These are phyloP conservation scores for Andricus quercusramuli DNA, from an alignment of 2,888 invertebrate species.

Conservation along the genomic window DNA sequence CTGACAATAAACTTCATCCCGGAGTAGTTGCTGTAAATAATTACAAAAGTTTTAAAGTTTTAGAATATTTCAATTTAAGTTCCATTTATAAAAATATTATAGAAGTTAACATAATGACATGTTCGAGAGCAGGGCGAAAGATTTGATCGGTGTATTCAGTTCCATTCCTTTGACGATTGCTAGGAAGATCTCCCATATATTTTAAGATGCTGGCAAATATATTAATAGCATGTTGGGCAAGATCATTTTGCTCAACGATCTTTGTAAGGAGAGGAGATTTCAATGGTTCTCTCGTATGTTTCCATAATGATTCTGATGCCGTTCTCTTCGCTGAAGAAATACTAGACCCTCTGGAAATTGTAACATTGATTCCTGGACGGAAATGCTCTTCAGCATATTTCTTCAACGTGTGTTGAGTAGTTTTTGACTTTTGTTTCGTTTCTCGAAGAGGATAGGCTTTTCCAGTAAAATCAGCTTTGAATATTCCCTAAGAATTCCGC, in stretches of 20 bases:
- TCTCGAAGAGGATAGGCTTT: conserved; percentile 57
- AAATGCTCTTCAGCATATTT: conserved; percentile 92
- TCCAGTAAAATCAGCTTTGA: conserved; percentile 70
- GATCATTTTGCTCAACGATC: conserved; percentile 85
- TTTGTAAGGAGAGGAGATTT: conserved; percentile 90
- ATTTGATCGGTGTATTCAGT: conserved; percentile 94
- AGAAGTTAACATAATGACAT: conserved; percentile 77
- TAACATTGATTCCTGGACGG: conserved; percentile 79
- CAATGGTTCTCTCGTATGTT: conserved; percentile 89
- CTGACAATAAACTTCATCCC: conserved; percentile 96
- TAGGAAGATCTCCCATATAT: conserved; percentile 96
- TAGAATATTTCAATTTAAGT: too few species aligned
- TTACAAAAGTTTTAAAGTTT: neutral
- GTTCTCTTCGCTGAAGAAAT: conserved; percentile 84
- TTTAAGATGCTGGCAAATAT: conserved; percentile 89
- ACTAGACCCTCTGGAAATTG: conserved; percentile 83
- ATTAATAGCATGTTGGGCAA: conserved; percentile 86
- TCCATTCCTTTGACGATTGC: conserved; percentile 85
- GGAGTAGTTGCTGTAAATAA: conserved; percentile 82
- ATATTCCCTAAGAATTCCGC: conserved; percentile 69
- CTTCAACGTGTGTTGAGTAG: conserved; percentile 90
- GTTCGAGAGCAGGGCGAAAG: conserved; percentile 87
- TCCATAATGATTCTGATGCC: conserved; percentile 89
- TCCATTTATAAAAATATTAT: neutral
- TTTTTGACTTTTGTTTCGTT: conserved; percentile 79